phyloP scores from a whole-genome alignment of 2,888 invertebrate genomes.

The Strigamia maritima region DNA sequence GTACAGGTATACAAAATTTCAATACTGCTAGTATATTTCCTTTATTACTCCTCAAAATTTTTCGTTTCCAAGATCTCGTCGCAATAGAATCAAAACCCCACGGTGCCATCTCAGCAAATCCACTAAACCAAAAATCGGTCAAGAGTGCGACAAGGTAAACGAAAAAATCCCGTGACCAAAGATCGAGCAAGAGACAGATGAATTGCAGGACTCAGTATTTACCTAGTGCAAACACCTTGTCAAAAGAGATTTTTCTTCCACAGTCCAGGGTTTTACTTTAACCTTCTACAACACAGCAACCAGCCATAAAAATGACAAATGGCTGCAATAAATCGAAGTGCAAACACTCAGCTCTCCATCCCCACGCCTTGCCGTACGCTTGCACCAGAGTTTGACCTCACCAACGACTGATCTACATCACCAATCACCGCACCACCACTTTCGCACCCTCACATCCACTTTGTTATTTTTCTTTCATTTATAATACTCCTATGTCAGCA shows the following conservation, averaged over 20 bases:
- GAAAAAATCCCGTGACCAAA: slow-evolving; percentile 22
- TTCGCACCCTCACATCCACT: slow-evolving; percentile 9
- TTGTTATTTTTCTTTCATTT: slow-evolving; percentile 30
- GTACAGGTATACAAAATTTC: no score
- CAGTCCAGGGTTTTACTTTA: slow-evolving; percentile 18
- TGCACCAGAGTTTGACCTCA: slow-evolving; percentile 16
- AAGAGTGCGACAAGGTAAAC: slow-evolving; percentile 32
- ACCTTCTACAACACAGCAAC: slow-evolving; percentile 28
- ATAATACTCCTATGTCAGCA: slow-evolving; percentile 26
- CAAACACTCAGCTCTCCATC: slow-evolving; percentile 28
- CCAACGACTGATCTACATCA: slow-evolving; percentile 34
- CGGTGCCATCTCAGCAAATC: slow-evolving; percentile 25
- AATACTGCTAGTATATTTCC: no score
- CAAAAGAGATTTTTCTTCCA: slow-evolving; percentile 29
- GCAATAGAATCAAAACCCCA: neutral
- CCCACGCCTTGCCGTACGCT: slow-evolving; percentile 2
- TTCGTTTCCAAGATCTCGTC: neutral
- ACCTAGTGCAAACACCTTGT: slow-evolving; percentile 34
- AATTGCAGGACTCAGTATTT: slow-evolving; percentile 24
- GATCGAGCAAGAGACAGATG: slow-evolving; percentile 16
- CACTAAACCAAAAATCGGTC: slow-evolving; percentile 32
- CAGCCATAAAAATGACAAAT: slow-evolving; percentile 32
- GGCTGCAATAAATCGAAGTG: slow-evolving; percentile 27
- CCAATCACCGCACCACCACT: slow-evolving; percentile 26
- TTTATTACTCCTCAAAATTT: no score